A percentile compares a stretch with the other conserved stretches of the same genome.
phyloP scores from a whole-genome alignment of 2,797 vertebrate species.

The Alfaro cultratus region DNA sequence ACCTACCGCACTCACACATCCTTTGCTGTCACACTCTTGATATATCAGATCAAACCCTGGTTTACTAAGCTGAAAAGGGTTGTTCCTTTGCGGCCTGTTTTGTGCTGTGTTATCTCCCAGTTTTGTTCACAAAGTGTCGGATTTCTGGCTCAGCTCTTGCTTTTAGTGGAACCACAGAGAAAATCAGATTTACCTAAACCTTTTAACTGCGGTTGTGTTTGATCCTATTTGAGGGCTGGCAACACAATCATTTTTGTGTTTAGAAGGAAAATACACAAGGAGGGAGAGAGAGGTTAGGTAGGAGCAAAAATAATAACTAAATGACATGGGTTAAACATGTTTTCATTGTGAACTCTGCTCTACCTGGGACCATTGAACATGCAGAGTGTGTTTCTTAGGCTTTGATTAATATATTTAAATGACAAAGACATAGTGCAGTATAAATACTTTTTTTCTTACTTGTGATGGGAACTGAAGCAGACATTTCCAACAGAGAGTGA shows the following conservation, averaged over 20 bases:
- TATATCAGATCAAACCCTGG: conserved; percentile 56
- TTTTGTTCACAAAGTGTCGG: conserved; percentile 53
- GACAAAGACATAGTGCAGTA: neutral
- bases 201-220: conserved; percentile 76
- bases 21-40: conserved; percentile 48
- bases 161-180: conserved; percentile 72
- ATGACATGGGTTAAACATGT: conserved; percentile 67
- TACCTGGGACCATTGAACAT: conserved; percentile 43
- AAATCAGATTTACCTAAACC: conserved; percentile 81
- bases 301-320: conserved; percentile 53
- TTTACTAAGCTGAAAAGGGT: conserved; percentile 66
- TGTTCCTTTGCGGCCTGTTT: conserved; percentile 58
- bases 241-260: conserved; percentile 72
- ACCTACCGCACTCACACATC: conserved; percentile 26
- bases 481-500: neutral
- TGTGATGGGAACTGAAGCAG: neutral
- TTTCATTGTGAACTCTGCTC: conserved; percentile 59
- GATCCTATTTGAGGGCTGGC: conserved; percentile 79
- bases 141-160: conserved; percentile 59
- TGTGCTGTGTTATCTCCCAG: conserved; percentile 52
- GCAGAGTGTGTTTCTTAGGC: neutral
- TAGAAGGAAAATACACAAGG: conserved; percentile 51
- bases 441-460: neutral
- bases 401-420: neutral
- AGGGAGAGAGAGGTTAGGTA: conserved; percentile 30